These are phyloP conservation scores for Sthenelais limicola DNA, from an alignment of 2,888 invertebrate species.

Conservation along the genomic window DNA sequence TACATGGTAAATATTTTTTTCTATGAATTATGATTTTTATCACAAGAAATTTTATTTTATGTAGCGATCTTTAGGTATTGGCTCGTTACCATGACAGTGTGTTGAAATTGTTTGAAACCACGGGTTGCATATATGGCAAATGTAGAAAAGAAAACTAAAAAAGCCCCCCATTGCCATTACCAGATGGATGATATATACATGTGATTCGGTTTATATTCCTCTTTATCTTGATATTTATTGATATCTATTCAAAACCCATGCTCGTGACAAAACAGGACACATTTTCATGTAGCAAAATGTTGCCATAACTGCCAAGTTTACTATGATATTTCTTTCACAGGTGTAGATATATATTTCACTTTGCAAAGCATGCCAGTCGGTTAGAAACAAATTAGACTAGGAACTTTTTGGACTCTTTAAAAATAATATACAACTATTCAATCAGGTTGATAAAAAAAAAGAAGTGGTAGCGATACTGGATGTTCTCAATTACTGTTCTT, in stretches of 20 bases:
- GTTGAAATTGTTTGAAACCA: no score
- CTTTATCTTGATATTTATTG: slow-evolving; percentile 1
- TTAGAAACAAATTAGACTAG: slow-evolving; percentile 32
- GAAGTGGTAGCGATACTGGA: slow-evolving; percentile 26
- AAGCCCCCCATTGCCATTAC: slow-evolving; percentile 32
- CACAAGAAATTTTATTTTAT: slow-evolving; percentile 10
- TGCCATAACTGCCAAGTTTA: slow-evolving; percentile 36
- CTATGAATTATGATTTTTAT: slow-evolving; percentile 30
- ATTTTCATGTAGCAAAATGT: slow-evolving; percentile 29
- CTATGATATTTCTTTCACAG: slow-evolving; percentile 27
- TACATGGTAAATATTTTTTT: slow-evolving; percentile 2
- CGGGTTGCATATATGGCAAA: slow-evolving; percentile 3
- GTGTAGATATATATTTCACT: slow-evolving; percentile 27
- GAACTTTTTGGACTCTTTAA: slow-evolving; percentile 32
- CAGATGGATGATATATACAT: slow-evolving; percentile 22
- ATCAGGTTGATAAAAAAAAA: slow-evolving; percentile 31
- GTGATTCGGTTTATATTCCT: slow-evolving; percentile 24
- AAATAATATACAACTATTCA: slow-evolving; percentile 19
- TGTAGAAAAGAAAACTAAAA: no score
- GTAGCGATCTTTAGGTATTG: slow-evolving; percentile 33
- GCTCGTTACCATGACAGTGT: slow-evolving; percentile 33
- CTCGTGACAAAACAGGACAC: slow-evolving; percentile 11
- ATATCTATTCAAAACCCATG: slow-evolving; percentile 12
- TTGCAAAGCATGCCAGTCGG: slow-evolving; percentile 36
- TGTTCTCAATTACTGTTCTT: slow-evolving; percentile 35